A percentile compares a stretch with the other conserved stretches of the same genome.
Evolutionary conservation across 2,797 vertebrate species (phyloP).

Genomic region (Petrocephalus schoutedeni): DNA sequence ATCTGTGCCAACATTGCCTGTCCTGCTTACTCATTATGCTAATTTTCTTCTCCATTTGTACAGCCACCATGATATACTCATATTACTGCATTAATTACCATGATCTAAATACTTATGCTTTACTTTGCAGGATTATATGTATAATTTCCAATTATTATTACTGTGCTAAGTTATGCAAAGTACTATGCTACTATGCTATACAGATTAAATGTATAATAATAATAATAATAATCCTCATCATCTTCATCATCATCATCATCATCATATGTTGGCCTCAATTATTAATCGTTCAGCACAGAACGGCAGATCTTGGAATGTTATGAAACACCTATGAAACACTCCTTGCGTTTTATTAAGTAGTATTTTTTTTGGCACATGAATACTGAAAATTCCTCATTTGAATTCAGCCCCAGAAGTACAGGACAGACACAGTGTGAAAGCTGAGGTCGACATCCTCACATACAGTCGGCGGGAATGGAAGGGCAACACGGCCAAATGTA

Average conservation of each 20-base stretch:
- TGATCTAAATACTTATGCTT: neutral
- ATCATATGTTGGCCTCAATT: neutral
- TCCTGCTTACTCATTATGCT: neutral
- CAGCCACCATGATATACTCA: neutral
- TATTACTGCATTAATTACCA: neutral
- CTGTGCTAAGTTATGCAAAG: neutral
- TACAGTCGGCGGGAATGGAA: slow-evolving; percentile 91
- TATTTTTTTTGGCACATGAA: neutral
- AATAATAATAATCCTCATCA: neutral
- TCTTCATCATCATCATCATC: neutral
- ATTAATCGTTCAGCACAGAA: neutral
- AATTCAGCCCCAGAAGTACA: slow-evolving; percentile 48
- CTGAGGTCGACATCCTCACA: slow-evolving; percentile 77
- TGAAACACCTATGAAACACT: neutral
- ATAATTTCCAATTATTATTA: neutral
- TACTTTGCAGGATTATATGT: neutral
- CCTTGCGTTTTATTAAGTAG: neutral
- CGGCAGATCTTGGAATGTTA: neutral
- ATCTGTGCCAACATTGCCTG: neutral
- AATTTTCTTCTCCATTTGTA: neutral
- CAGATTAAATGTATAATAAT: neutral
- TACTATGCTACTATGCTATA: neutral
- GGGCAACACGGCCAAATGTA: slow-evolving; percentile 83
- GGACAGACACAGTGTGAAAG: slow-evolving; percentile 70
- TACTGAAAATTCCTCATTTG: neutral